Conservation (phyloP, 2,888 invertebrate species). For the Timandra comae region DNA sequence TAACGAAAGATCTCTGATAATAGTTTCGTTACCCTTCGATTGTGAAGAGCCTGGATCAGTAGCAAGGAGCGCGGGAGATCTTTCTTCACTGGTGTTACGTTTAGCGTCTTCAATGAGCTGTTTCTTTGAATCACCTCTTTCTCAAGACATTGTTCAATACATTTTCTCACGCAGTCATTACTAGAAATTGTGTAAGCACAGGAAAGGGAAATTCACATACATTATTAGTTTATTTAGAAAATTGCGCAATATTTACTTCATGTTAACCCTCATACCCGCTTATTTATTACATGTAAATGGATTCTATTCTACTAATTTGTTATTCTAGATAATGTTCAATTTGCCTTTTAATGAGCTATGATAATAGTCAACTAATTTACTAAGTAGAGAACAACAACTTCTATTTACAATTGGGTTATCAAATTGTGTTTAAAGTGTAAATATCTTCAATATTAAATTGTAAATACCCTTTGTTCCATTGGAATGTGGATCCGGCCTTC, state of each 20-base stretch:
- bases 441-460: no score
- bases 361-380: no score
- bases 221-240: no score
- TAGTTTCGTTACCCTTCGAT: constrained; percentile 3
- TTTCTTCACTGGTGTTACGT: constrained; percentile 33
- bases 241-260: constrained; percentile 2
- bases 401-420: no score
- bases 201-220: no score
- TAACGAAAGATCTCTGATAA: constrained; percentile 33
- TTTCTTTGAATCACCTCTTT: constrained; percentile 56
- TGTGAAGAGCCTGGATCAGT: not conserved
- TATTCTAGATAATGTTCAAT: constrained; percentile 17
- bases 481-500: constrained; percentile 54
- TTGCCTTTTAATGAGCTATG: constrained; percentile 4
- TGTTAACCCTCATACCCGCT: no score
- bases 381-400: no score
- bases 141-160: constrained; percentile 50
- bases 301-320: no score
- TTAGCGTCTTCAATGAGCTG: constrained; percentile 60
- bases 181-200: constrained; percentile 36
- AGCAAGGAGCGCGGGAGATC: constrained; percentile 29
- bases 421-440: no score
- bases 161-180: constrained; percentile 56
- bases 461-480: constrained; percentile 14
- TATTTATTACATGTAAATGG: no score